phyloP scores from a whole-genome alignment of 2,797 vertebrate species.

The Parotocinclus haroldoi region DNA sequence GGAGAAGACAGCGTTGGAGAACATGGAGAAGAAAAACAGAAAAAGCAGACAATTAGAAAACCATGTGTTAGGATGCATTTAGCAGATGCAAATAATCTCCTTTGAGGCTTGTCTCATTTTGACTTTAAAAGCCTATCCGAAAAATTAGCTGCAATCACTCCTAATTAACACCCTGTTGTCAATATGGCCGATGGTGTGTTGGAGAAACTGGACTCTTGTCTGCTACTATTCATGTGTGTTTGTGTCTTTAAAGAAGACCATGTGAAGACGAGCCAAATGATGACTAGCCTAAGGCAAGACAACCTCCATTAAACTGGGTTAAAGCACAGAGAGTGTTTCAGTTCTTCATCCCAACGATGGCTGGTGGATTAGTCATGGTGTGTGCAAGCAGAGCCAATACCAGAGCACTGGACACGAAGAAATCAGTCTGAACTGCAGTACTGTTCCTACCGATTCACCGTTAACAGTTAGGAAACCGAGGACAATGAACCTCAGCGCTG shows the following conservation, averaged over 20 bases:
- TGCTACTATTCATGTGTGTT: constrained; percentile 38
- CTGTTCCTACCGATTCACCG: constrained; percentile 42
- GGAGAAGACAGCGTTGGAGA: not conserved
- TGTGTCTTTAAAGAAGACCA: constrained; percentile 37
- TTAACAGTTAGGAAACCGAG: constrained; percentile 47
- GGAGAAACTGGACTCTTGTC: constrained; percentile 39
- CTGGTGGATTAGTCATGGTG: constrained; percentile 28
- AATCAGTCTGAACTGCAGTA: constrained; percentile 34
- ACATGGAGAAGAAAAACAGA: constrained; percentile 14
- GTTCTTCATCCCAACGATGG: constrained; percentile 38
- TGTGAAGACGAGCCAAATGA: constrained; percentile 43
- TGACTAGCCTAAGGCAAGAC: constrained; percentile 41
- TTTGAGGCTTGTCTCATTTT: not conserved
- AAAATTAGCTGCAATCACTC: constrained; percentile 20
- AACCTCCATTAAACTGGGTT: constrained; percentile 42
- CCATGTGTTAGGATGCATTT: not conserved
- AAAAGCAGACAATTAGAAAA: constrained; percentile 15
- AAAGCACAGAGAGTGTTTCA: constrained; percentile 39
- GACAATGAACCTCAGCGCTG: constrained; percentile 30
- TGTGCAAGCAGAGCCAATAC: constrained; percentile 48
- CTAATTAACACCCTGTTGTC: constrained; percentile 38
- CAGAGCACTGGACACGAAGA: constrained; percentile 32
- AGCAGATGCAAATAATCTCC: not conserved
- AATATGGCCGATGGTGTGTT: constrained; percentile 27
- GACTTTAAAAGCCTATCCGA: constrained; percentile 10